Base-by-base conservation (phyloP, 2,113 vertebrate genomes). In the Dasyprocta punctata region DNA sequence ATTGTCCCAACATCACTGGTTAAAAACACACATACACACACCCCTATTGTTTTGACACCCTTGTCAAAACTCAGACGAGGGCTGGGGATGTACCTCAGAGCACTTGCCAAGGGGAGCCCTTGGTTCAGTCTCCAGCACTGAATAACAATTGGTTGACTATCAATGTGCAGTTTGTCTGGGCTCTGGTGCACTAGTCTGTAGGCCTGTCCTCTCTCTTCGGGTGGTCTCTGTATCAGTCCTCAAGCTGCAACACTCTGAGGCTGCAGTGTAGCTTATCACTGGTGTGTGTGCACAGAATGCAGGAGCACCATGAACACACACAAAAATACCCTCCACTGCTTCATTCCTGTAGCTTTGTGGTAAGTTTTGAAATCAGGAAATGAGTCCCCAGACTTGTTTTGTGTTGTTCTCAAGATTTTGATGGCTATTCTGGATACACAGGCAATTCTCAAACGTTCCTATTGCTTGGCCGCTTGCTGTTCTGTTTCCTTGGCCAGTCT, bases 311-410 rank as follows among this genome's bases (percentile, higher is more conserved):
- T 26, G 17, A 60, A 61, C 3, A 44, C 26, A 52, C 38, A 36
- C 3, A 1, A 0, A 1, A n/a, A n/a, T 47, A 56, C 54, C 54
- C 36, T 44, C 49, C 69, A 41, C 17, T 60, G 52, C 30, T 54
- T 92, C 60, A 28, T 82, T 61, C 54, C n/a, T 28, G 41, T 30
- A 85, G 33, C 47, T 83, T 89, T 94, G 17, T 49, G 44, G 12
- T 86, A 69, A 38, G 38, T 89, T 95, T 83, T 67, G 19, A 97
- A 97, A 63, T 80, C 13, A 36, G 22, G 11, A 96, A 71, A 36
- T 65, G 77, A 84, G 41, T 75, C 80, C 36, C 67, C 81, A 19
- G 75, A 41, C 84, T 94, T 83, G 56, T 65, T 6, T 22, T 65
- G 52, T 36, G 24, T 49, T 90, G 44, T 82, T 28, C 95, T 92